Base-by-base conservation (phyloP, 2,113 vertebrate genomes). In the Muscicapa adusta region DNA sequence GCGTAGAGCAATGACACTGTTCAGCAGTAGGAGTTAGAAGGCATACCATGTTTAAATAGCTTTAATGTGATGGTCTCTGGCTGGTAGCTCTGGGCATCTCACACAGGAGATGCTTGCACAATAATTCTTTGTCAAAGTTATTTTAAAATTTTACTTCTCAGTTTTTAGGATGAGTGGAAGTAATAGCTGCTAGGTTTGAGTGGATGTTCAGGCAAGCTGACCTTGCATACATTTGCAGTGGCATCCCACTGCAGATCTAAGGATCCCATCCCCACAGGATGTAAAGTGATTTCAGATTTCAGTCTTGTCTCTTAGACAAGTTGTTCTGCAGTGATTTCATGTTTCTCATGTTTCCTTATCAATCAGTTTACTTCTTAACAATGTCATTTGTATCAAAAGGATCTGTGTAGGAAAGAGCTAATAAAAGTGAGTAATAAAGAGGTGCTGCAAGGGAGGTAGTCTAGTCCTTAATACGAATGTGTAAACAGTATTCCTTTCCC, bases 1-100 rank as follows among this genome's bases (percentile, higher is more conserved):
- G 82, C 25, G 1, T 93, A 94, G 93, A 96, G 88, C 87, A 94
- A 50, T 95, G 93, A 56, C 77, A 84, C 38, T 58, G 33, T 88
- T 97, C 58, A 94, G 47, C 51, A 73, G 79, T 84, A 65, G 58
- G 92, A 94, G 48, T 92, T 74, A 88, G 89, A 91, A 96, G 83
- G 81, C 0, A 0, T 76, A 28, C 66, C 58, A 43, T 91, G 72
- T 87, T 95, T 94, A 91, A 91, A 76, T 56, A 89, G 80, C 70
- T 96, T 96, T 93, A 89, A 81, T 94, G 38, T 92, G 80, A 61
- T 71, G 34, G 6, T 89, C 91, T 85, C 70, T 85, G 74, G 31
- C 81, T 94, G 62, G 71, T 95, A 62, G 51, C 93, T 95, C 92
- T 60, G 48, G 61, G 58, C n/a, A 14, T 58, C 47, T 84, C 78